Conservation (phyloP, 1,140 invertebrate genomes). For the Stegodyphus dumicola region DNA sequence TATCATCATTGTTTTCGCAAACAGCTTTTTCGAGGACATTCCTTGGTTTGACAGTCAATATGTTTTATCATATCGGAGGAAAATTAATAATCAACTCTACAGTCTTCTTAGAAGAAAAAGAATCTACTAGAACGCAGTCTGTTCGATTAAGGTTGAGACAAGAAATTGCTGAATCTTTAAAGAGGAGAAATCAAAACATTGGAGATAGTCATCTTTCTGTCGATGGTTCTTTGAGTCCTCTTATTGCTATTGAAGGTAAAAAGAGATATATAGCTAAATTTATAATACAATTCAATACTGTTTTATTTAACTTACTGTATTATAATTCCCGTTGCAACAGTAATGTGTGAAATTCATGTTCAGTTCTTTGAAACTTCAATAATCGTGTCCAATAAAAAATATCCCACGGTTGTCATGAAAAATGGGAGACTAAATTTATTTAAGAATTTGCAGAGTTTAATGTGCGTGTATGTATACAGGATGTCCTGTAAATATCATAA, state of each 20-base stretch:
- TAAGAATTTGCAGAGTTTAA: too few species aligned
- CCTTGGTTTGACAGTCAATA: slow-evolving; percentile 82
- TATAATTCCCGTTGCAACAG: background rate
- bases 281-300: background rate
- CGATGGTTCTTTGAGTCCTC: slow-evolving; percentile 79
- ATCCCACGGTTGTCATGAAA: too few species aligned
- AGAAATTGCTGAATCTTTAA: slow-evolving; percentile 85
- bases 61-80: slow-evolving; percentile 76
- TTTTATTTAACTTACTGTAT: background rate
- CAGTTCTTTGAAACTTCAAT: too few species aligned
- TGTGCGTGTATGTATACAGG: too few species aligned
- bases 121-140: slow-evolving; percentile 70
- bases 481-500: too few species aligned
- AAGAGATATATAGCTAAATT: background rate
- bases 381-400: too few species aligned
- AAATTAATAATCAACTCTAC: slow-evolving; percentile 85
- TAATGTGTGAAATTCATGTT: background rate
- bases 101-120: slow-evolving; percentile 75
- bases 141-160: slow-evolving; percentile 82
- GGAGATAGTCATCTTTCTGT: slow-evolving; percentile 86
- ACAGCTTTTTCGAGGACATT: slow-evolving; percentile 69
- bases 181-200: slow-evolving; percentile 84
- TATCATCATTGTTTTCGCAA: slow-evolving; percentile 20
- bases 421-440: too few species aligned
- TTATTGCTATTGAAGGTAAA: slow-evolving; percentile 74